Evolutionary conservation across 2,113 vertebrate species (phyloP), one percentile per base, ranked within the genome.

Genomic region (Microcebus tavaratra): DNA sequence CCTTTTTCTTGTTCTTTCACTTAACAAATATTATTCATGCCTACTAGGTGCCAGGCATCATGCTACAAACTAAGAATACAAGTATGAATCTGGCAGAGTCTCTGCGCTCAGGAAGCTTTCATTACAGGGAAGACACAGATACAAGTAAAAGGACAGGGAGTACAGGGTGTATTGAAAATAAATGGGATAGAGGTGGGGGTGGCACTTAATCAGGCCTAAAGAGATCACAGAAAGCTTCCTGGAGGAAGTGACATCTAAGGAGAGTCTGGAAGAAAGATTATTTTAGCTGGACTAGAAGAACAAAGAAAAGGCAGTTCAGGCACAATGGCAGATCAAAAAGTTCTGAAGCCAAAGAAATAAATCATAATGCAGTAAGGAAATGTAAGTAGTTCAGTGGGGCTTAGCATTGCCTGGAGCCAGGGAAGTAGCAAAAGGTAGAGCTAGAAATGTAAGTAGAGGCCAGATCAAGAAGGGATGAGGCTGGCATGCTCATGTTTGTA

Each of bases 1-100:
- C 63, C 31, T 87, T 80, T 36, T 25, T 50, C 84, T 78, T 78
- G 29, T 50, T 85, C 68, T 93, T 87, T 82, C 45, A 59, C 45
- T 81, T 80, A 73, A n/a, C 42, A 80, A 72, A 81, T 59, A 90
- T 42, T 50, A 27, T 42, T 18, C 14, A 70, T 53, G 12, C 23
- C 20, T 48, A 31, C 50, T 59, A 73, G 34, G 18, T 78, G 27
- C 61, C 70, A 68, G 55, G 63, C 34, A 73, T 34, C 53, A 21
- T 29, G 27, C 29, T 42, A 80, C 67, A 57, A 63, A 45, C 34
- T n/a, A 57, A 7, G 13, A 45, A 73, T 5, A 36, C 11, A 48
- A 21, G 18, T 31, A 72, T 25, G 29, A 67, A 48, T 31, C 48
- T 83, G 55, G 45, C 73, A 31, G 4, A 31, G 73, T 42, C 25